A percentile compares a stretch with the other conserved stretches of the same genome.
Conservation (phyloP, 92 coral and sea anemone species). For the Heliopora coerulea region DNA sequence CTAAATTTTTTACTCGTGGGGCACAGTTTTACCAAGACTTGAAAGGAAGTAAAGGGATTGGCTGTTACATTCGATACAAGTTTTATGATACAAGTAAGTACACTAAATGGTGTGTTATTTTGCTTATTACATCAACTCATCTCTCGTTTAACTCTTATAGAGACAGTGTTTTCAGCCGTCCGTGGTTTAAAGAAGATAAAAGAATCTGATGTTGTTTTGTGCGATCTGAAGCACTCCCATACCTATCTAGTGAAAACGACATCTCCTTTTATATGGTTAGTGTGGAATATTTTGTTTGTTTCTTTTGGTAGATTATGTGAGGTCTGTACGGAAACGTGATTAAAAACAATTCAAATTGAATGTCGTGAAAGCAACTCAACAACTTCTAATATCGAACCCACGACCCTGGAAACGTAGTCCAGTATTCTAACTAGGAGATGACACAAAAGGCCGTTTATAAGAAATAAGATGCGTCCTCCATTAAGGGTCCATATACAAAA, state of each 20-base stretch:
- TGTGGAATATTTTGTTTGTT: background rate
- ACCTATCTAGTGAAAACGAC: conserved; percentile 56
- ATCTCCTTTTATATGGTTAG: conserved; percentile 65
- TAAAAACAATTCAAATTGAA: too few relatives aligned
- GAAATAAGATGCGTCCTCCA: too few relatives aligned
- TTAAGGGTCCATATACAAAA: too few relatives aligned
- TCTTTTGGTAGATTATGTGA: background rate
- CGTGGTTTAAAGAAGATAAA: conserved; percentile 47
- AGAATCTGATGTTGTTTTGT: conserved; percentile 46
- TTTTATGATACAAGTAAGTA: conserved; percentile 78
- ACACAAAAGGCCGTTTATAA: too few relatives aligned
- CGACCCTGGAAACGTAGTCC: too few relatives aligned
- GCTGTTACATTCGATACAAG: conserved; percentile 84
- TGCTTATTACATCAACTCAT: background rate
- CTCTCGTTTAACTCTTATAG: conserved; percentile 32
- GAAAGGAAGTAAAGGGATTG: conserved; percentile 42
- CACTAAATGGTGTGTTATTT: background rate
- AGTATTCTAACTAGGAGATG: too few relatives aligned
- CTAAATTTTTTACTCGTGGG: conserved; percentile 51
- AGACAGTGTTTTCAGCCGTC: conserved; percentile 74
- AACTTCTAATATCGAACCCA: too few relatives aligned
- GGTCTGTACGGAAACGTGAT: too few relatives aligned
- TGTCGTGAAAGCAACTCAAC: too few relatives aligned
- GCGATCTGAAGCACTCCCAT: conserved; percentile 76
- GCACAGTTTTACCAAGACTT: conserved; percentile 11